A percentile compares a stretch with the other conserved stretches of the same genome.
Evolutionary conservation across 2,113 vertebrate species (phyloP).

Genomic region (Myxocyprinus asiaticus): DNA sequence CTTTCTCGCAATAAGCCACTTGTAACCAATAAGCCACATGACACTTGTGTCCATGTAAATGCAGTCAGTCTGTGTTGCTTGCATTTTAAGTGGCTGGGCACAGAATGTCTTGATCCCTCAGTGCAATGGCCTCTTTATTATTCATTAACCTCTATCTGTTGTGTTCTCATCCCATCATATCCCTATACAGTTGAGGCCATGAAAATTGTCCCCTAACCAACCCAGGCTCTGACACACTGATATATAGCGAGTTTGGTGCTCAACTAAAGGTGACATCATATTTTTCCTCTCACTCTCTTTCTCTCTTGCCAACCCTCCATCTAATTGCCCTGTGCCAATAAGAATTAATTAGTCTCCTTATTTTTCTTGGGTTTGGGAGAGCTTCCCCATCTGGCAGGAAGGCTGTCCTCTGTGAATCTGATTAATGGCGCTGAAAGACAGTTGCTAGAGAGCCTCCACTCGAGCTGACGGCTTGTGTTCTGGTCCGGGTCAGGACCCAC

Average conservation of each 20-base stretch:
- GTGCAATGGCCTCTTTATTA: conserved; percentile 75
- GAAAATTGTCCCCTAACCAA: conserved; percentile 73
- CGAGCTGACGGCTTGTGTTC: conserved; percentile 63
- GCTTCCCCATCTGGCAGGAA: conserved; percentile 95
- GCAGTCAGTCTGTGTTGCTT: too few relatives aligned
- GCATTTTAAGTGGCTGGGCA: neutral
- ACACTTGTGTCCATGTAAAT: too few relatives aligned
- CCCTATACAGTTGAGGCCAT: conserved; percentile 62
- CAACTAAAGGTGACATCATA: conserved; percentile 90
- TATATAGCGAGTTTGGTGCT: conserved; percentile 82
- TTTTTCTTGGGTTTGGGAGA: conserved; percentile 92
- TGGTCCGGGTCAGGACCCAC: conserved; percentile 73
- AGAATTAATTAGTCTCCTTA: conserved; percentile 99
- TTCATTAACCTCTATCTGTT: conserved; percentile 86
- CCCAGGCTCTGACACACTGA: conserved; percentile 75
- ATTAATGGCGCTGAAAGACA: conserved; percentile 93
- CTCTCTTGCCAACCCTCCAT: conserved; percentile 73
- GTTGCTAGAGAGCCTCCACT: conserved; percentile 82
- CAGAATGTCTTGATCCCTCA: conserved; percentile 66
- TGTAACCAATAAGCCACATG: too few relatives aligned
- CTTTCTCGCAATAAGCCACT: too few relatives aligned
- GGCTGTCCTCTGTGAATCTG: conserved; percentile 92
- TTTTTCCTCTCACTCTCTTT: conserved; percentile 60
- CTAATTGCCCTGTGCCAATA: conserved; percentile 98
- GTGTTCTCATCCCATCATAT: conserved; percentile 65